Evolutionary conservation across 2,113 vertebrate species (phyloP).

Genomic region (Scortum barcoo): DNA sequence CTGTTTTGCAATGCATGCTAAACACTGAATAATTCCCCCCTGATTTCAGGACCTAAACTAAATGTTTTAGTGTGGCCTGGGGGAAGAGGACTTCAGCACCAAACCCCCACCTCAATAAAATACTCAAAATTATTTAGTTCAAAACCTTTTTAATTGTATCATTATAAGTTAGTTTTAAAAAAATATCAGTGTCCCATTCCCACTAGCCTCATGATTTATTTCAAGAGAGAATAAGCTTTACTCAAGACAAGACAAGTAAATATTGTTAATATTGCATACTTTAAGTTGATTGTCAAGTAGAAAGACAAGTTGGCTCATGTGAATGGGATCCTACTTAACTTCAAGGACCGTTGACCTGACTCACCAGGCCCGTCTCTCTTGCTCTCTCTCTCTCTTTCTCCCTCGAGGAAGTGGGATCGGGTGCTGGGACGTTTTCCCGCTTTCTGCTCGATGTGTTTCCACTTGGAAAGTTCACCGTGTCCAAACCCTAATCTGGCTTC

Average conservation of each 20-base stretch:
- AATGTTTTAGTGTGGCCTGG: constrained; percentile 34
- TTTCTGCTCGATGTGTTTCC: constrained; percentile 40
- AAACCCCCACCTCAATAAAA: not conserved
- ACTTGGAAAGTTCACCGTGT: constrained; percentile 43
- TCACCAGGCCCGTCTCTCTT: not conserved
- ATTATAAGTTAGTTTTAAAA: constrained; percentile 1
- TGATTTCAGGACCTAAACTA: constrained; percentile 4
- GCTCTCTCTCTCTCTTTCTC: not conserved
- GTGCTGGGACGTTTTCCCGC: constrained; percentile 29
- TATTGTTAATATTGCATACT: not conserved
- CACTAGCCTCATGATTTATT: not conserved
- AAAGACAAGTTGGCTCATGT: not conserved
- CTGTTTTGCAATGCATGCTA: constrained; percentile 6
- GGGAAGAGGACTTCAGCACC: not conserved
- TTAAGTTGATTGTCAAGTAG: not conserved
- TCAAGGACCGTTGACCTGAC: constrained; percentile 8
- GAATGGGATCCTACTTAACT: constrained; percentile 10
- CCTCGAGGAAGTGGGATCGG: not conserved
- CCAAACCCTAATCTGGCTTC: constrained; percentile 39
- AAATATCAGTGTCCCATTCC: not conserved
- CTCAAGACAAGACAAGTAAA: not conserved
- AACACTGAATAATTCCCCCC: not conserved
- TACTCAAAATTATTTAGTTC: not conserved
- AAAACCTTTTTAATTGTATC: constrained; percentile 20
- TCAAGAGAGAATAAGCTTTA: not conserved